Evolutionary conservation across 35 echinoderm and acorn worm species (phyloP).

Genomic region (Apostichopus californicus): DNA sequence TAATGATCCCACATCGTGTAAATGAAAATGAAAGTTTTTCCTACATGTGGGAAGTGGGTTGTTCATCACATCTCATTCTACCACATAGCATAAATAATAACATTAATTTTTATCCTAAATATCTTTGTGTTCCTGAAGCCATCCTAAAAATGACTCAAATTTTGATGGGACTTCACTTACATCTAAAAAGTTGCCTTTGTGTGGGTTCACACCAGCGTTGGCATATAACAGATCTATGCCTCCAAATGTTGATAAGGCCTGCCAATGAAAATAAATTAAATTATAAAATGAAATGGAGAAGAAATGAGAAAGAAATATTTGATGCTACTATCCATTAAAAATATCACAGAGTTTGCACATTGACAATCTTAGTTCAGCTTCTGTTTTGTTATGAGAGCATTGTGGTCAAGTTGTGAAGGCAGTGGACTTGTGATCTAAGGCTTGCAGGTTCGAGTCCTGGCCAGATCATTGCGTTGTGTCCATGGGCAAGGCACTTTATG

Average conservation of each 20-base stretch:
- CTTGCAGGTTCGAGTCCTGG: no score
- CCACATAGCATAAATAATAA: no score
- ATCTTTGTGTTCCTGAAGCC: no score
- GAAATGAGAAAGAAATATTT: neutral
- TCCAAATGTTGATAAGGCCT: constrained; percentile 31
- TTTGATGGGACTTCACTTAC: neutral
- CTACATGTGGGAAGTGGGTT: no score
- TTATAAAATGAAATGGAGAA: neutral
- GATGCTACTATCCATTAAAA: neutral
- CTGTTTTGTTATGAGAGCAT: neutral
- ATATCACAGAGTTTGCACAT: neutral
- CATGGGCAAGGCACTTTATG: no score
- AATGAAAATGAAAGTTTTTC: no score
- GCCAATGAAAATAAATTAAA: neutral
- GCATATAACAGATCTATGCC: constrained; percentile 7
- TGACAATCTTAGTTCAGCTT: neutral
- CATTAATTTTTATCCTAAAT: no score
- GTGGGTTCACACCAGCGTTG: constrained; percentile 44
- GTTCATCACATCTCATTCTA: no score
- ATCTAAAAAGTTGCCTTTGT: constrained; percentile 11
- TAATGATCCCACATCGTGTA: no score
- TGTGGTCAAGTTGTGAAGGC: neutral
- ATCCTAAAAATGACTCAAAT: no score
- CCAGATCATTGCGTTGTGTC: no score
- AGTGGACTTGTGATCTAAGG: no score